phyloP scores from a whole-genome alignment of 2,113 vertebrate species.

The Esox niger region DNA sequence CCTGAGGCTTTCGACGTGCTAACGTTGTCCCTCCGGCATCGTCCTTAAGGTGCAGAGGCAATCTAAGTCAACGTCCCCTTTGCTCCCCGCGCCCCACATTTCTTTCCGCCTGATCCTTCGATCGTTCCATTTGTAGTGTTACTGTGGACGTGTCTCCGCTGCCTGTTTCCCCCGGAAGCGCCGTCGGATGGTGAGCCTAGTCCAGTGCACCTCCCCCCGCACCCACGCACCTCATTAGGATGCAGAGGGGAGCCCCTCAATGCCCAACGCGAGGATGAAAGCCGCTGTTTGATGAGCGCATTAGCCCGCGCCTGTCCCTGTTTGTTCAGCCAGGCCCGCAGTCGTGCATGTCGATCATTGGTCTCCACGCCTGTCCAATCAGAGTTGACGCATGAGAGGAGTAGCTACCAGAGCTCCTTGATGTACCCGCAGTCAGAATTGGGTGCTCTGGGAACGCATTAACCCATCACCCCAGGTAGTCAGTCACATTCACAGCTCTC shows the following conservation, averaged over 20 bases:
- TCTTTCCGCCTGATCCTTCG: neutral
- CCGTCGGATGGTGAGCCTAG: neutral
- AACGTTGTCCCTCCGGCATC: too few species aligned
- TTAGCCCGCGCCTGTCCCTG: conserved; percentile 26
- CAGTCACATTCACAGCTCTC: neutral
- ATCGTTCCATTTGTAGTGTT: too few species aligned
- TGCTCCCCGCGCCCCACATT: too few species aligned
- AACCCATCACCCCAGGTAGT: neutral
- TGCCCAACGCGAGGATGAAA: conserved; percentile 30
- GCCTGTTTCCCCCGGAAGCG: neutral
- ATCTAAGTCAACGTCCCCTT: neutral
- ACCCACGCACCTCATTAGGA: neutral
- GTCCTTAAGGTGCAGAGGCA: neutral
- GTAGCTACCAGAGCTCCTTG: neutral
- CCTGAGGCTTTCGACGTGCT: too few species aligned
- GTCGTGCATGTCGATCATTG: conserved; percentile 35
- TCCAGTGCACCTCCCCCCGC: neutral
- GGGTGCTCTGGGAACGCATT: neutral
- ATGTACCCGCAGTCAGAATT: neutral
- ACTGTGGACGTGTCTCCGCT: neutral
- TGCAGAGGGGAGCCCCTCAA: conserved; percentile 15
- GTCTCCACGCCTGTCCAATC: conserved; percentile 11
- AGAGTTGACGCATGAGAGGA: neutral
- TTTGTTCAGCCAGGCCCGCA: conserved; percentile 36
- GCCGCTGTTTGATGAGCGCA: conserved; percentile 45